Percentiles rank a stretch among this genome's conserved stretches.
Conservation (phyloP, 2,888 invertebrate species). For the Chrysodeixis includens region DNA sequence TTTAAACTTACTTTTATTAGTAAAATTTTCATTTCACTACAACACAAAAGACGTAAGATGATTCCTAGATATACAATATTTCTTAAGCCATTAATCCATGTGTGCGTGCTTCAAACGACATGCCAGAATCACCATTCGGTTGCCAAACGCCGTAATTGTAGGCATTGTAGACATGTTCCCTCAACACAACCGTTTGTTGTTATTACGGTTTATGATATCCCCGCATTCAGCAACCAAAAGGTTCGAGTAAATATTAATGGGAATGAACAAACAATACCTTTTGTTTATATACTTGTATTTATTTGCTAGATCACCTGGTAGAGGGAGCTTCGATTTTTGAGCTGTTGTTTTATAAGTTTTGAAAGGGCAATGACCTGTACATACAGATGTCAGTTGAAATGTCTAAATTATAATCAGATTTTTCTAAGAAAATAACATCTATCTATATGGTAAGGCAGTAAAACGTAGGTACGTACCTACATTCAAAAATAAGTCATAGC, state of each 20-base stretch:
- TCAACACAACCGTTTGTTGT: conserved; percentile 2
- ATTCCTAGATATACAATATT: neutral
- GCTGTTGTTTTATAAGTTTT: conserved; percentile 31
- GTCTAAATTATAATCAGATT: too few species aligned
- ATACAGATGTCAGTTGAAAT: too few species aligned
- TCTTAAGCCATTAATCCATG: neutral
- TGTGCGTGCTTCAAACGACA: neutral
- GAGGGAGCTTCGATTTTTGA: neutral
- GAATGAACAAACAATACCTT: neutral
- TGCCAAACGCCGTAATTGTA: neutral
- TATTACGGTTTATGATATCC: conserved; percentile 2
- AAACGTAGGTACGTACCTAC: too few species aligned
- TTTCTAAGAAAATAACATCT: too few species aligned
- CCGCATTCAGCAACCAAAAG: neutral
- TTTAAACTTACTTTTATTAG: too few species aligned
- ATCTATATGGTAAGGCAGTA: too few species aligned
- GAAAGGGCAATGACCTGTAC: conserved; percentile 32
- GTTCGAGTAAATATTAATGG: neutral
- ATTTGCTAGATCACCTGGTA: neutral
- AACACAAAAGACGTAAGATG: neutral
- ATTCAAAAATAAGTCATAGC: too few species aligned
- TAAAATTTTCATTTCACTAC: too few species aligned
- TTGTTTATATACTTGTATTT: neutral
- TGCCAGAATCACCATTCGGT: neutral
- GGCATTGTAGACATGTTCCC: conserved; percentile 1